Base-by-base conservation (phyloP, 2,797 vertebrate genomes). In the Parambassis ranga region DNA sequence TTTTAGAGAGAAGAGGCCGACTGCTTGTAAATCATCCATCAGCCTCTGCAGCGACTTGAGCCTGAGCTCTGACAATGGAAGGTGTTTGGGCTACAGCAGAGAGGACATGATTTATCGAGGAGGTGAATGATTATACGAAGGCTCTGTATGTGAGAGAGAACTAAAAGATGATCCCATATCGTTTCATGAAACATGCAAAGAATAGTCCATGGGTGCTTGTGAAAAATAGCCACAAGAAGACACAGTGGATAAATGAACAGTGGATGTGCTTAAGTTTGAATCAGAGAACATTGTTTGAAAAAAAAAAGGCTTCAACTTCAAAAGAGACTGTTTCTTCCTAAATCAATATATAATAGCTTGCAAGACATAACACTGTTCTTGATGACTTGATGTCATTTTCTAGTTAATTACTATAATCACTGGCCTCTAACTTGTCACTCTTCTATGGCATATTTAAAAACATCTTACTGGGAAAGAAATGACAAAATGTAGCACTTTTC, bases 161-260 rank as follows among this genome's bases (percentile, higher is more conserved):
- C 76, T 80, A 84, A 86, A 87, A 78, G 81, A 84, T 82, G 75
- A 83, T 73, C 79, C 73, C 59, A 62, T 70, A 71, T 72, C 28
- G 24, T 82, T 83, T 88, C 79, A 82, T 89, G 79, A 87, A 89
- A 87, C 86, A 87, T 89, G 77, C 84, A 88, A 77, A 62, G 69
- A 77, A 58, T 74, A 70, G 76, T 65, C 53, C 33, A 26, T 56
- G 61, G 47, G 43, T 31, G n/a, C 42, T 50, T 44, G 60, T 79
- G 72, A 84, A 71, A 80, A 82, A 88, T 85, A 56, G 60, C 28
- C 44, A 62, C 43, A 51, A n/a, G 16, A 44, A 70, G 77, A 65
- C 64, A 80, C 24, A 11, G 9, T 59, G 30, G 56, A 86, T 71
- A 72, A 86, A 82, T 86, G 64, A 78, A 68, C 24, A 3, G 7